Evolutionary conservation across 2,113 vertebrate species (phyloP), one percentile per base, ranked within the genome.

Genomic region (Cyphomyrus discorhynchus): DNA sequence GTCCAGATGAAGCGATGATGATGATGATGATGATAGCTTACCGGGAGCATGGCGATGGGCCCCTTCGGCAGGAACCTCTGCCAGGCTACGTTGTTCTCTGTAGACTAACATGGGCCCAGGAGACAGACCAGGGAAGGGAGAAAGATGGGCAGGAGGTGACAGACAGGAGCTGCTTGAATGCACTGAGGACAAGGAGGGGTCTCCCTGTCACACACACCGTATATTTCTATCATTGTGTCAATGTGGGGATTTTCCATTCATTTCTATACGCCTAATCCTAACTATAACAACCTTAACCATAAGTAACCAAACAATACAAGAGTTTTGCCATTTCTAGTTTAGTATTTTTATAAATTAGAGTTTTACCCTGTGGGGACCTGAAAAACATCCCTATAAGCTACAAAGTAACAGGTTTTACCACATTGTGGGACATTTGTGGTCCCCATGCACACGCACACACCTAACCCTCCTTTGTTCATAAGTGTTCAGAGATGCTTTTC

Each of bases 11-110:
- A 17, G 9, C 3, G 9, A 11, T 1, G 24, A 80, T 3, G 66
- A 11, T 46, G 46, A 3, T 19, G 80, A 80, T 50, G 19, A 86
- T 77, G 90, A 56, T 42, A 46, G 74, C 95, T 96, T 97, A 99
- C 98, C 93, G 98, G 98, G 90, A 99, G 95, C 94, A 99, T 96
- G 0, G 98, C 98, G 89, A 99, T 97, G 87, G 98, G 98, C 88
- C 98, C 98, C 0, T 97, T 97, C 58, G 98, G 98, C 91, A 99
- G 97, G 94, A 99, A 99, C 91, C 98, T 96, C 95, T 99, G 98
- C 98, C 98, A 99, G 0, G 98, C 98, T 53, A 99, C 98, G 24
- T 98, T 98, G 94, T 99, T 99, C 93, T 99, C 97, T 39, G 98
- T 99, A 92, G 97, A 95, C 98, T 99, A 91, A 89, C 77, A 89